These are phyloP conservation scores for Gymnopithys bicolor DNA, from an alignment of 2,797 vertebrate genomes.

Conservation along the genomic window DNA sequence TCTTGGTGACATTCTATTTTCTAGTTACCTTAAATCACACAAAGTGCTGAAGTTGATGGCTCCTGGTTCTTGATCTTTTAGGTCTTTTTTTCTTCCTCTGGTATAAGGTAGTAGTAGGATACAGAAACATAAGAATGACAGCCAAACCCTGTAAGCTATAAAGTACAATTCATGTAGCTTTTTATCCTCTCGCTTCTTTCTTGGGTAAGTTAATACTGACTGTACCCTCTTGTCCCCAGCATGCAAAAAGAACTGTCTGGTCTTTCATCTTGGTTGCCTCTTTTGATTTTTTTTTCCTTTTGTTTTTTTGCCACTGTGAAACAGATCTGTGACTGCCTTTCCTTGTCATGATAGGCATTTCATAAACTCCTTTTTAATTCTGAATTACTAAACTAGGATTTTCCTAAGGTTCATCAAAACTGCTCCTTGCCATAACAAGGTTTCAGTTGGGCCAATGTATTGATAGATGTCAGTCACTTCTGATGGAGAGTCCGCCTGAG, in stretches of 20 bases:
- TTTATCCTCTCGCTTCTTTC: not conserved
- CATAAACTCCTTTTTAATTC: not conserved
- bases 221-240: not conserved
- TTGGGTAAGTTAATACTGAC: not conserved
- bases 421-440: not conserved
- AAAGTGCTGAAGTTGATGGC: not conserved
- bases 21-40: not conserved
- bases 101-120: not conserved
- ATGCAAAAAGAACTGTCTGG: not conserved
- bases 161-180: not conserved
- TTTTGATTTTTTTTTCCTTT: not conserved
- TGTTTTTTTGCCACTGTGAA: not conserved
- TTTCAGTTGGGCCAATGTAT: constrained; percentile 12
- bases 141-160: not conserved
- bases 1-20: not conserved
- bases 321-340: not conserved
- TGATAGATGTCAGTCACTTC: constrained; percentile 20
- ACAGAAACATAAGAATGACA: not conserved
- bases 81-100: not conserved
- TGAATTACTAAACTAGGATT: not conserved
- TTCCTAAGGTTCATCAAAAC: not conserved
- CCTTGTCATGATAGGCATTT: not conserved
- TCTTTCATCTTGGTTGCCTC: not conserved
- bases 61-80: not conserved
- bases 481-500: not conserved